Base-by-base conservation (phyloP, 2,113 vertebrate genomes). In the Ceyx melanurus region DNA sequence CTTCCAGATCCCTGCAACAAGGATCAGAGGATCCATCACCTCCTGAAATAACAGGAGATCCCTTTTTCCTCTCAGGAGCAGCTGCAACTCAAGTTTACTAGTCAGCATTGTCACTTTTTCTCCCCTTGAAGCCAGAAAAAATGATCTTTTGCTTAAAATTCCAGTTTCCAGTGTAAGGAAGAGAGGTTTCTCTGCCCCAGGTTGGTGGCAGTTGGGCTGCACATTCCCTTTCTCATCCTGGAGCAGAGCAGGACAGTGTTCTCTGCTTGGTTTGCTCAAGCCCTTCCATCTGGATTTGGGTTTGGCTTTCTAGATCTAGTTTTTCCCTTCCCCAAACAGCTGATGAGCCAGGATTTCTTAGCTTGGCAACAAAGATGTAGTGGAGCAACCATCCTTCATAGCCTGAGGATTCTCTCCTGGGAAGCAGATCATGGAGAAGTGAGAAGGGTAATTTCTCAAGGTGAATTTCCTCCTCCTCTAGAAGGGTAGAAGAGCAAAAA, bases 11-110 rank as follows among this genome's bases (percentile, higher is more conserved):
- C 37, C 37, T 37, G 37, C 37, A 37, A 10, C 37, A 37, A 10
- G 37, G 37, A 37, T 37, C 37, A 37, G 37, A 37, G 37, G 64
- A 48, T 54, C 42, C 13, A 2, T 40, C 21, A 5, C 37, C 33
- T 51, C 60, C 89, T 61, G 79, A 26, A 60, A 20, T 28, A 22
- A 3, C 7, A 14, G 46, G 53, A 33, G 78, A 40, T 57, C 53
- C 75, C 37, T 35, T 40, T 40, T 31, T 8, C 70, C 46, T 67
- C 56, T 50, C 35, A 85, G 74, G 54, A 73, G 86, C 82, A 91
- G 83, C 89, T 94, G 89, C 21, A 37, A 42, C 76, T 66, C 79
- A 58, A 13, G 48, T 84, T 92, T 90, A 82, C 76, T 85, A 8
- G 61, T 82, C 56, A 42, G 70, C 82, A 56, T 71, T 74, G 89